Evolutionary conservation across 2,113 vertebrate species (phyloP), one percentile per base, ranked within the genome.

Genomic region (Geococcyx californianus): DNA sequence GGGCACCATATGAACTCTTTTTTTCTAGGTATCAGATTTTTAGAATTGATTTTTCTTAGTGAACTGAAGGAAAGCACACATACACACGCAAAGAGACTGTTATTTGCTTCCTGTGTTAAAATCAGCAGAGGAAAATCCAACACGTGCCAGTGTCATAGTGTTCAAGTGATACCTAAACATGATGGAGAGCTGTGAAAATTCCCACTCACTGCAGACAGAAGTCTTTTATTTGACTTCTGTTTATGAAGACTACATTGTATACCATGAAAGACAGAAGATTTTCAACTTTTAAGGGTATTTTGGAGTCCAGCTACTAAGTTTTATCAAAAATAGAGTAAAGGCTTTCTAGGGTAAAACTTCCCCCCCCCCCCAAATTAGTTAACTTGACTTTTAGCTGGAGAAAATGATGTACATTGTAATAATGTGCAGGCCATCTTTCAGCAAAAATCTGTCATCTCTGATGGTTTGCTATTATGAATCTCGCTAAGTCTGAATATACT

Each of bases 281-380:
- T 69, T 20, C 16, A 62, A 36, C 21, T 62, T 89, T 47, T 40
- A 44, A 60, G 24, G 7, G 14, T 69, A 59, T 64, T 91, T 77
- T 64, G 55, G 14, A 84, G 20, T 34, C 42, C 23, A 86, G 38
- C 23, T 7, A 21, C 4, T 33, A 33, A 45, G 6, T 40, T 6
- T 34, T 24, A 14, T 19, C 66, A 51, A 84, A 79, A 51, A 28
- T 11, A 68, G 12, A 21, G 9, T 34, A 26, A 36, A 20, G 10
- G 6, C 13, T 52, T 63, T 45, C 62, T 38, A 34, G 29, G 5
- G 2, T 52, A 34, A 72, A 83, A n/a, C n/a, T n/a, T n/a, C n/a
- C n/a, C n/a, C n/a, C n/a, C n/a, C n/a, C 2, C 2, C 2, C 11
- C 24, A 15, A 74, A 31, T 4, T 13, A 0, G 34, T 38, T 56